Evolutionary conservation across 2,797 vertebrate genomes (phyloP), one percentile per base, ranked within the genome.

Genomic region (Staurois parvus): DNA sequence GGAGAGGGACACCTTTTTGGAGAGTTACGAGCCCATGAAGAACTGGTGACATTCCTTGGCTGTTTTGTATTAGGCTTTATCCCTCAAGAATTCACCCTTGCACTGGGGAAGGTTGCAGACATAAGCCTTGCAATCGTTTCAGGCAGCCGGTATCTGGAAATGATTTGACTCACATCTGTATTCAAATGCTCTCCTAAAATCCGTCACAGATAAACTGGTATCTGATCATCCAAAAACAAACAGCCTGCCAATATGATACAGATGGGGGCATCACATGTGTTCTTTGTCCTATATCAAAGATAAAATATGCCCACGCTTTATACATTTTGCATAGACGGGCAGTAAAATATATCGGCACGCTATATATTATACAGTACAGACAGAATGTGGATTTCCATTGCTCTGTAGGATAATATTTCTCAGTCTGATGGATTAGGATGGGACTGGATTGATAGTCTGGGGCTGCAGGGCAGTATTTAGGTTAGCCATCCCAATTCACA

Each of bases 91-190:
- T 80, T 42, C 42, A n/a, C 68, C 76, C 56, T 10, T 34, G 40
- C 69, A 74, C 56, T 72, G 37, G 26, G n/a, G 78, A 81, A 81
- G 78, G 85, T 74, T 83, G 69, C 73, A 70, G 66, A 72, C n/a
- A 48, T 40, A 72, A 76, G 69, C 68, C n/a, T 13, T 13, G 62
- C 56, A 26, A 66, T 76, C 32, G 34, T 5, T 42, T 28, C 32
- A 42, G 34, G 42, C 69, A 21, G 28, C 21, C 42, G 29, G 2
- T 29, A 79, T 83, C 85, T 86, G 85, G 79, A 83, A 86, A 2
- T 59, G 48, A 86, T 86, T 82, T 78, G n/a, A 73, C 59, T 78
- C 75, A 76, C 64, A 86, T 78, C 85, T 86, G 85, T 73, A 83
- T 76, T 68, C n/a, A 77, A 77, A 84, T 77, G 26, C 42, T 62